These are phyloP conservation scores for Autographa gamma DNA, from an alignment of 2,888 invertebrate species.

Conservation along the genomic window DNA sequence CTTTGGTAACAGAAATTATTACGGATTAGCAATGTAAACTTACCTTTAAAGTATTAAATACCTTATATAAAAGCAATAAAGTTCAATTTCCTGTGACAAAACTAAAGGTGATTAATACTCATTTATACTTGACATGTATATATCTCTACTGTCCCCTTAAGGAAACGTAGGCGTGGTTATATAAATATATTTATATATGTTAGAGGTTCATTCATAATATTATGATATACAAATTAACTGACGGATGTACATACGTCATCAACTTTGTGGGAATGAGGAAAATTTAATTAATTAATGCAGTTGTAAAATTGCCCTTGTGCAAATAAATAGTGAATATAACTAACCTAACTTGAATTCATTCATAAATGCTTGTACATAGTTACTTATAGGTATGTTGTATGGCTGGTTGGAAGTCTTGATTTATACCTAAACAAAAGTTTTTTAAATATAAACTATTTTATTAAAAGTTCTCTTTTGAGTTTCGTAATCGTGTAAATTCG, in stretches of 20 bases:
- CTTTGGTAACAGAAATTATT: no score
- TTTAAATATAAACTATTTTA: neutral
- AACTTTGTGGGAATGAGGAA: conserved; percentile 25
- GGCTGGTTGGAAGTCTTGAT: no score
- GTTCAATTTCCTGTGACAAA: no score
- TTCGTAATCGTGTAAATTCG: no score
- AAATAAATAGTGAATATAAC: neutral
- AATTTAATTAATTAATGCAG: conserved; percentile 12
- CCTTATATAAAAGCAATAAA: no score
- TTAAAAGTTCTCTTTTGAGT: no score
- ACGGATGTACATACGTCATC: neutral
- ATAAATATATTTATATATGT: no score
- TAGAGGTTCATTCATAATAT: neutral
- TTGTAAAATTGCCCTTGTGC: conserved; percentile 5
- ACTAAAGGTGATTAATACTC: no score
- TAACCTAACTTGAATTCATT: conserved; percentile 23
- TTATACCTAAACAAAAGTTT: neutral
- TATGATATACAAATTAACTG: neutral
- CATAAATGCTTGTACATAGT: conserved; percentile 15
- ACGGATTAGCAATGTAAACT: no score
- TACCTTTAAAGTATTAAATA: no score
- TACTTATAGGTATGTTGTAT: neutral
- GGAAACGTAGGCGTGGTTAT: neutral
- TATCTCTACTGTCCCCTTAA: no score
- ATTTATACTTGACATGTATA: no score